phyloP scores from a whole-genome alignment of 92 coral and sea anemone species.

The Palythoa grandiflora region DNA sequence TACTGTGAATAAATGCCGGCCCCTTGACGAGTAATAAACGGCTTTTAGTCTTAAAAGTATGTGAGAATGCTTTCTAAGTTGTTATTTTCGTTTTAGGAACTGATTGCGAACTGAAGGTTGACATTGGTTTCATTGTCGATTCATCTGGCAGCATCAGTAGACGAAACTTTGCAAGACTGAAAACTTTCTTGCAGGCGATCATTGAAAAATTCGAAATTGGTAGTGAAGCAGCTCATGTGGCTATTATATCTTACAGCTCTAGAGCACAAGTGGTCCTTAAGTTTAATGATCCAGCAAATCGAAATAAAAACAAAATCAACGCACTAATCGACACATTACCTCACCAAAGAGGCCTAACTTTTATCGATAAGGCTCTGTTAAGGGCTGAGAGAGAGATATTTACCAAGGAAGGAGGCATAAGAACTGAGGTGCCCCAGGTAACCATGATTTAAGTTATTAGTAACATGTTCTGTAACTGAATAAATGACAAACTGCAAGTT shows the following conservation, averaged over 20 bases:
- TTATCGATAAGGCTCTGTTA: not conserved
- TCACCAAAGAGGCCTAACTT: too few species aligned
- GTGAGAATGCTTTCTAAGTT: not conserved
- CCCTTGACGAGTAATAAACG: too few species aligned
- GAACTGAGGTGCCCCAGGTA: constrained; percentile 31
- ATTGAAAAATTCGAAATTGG: too few species aligned
- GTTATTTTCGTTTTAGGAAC: not conserved
- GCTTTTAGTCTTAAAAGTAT: not conserved
- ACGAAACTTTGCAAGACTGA: not conserved
- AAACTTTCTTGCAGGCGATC: constrained; percentile 15
- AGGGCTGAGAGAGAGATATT: not conserved
- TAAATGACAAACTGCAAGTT: too few species aligned
- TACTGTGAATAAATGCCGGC: too few species aligned
- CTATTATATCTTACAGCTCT: constrained; percentile 17
- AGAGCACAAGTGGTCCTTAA: not conserved
- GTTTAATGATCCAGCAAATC: not conserved
- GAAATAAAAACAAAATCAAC: not conserved
- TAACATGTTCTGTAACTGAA: not conserved
- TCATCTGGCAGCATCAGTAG: too few species aligned
- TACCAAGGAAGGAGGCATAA: constrained; percentile 5
- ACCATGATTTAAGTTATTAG: not conserved
- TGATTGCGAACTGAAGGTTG: too few species aligned
- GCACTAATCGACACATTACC: not conserved
- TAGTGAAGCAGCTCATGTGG: constrained; percentile 18
- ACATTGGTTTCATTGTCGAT: too few species aligned